Evolutionary conservation across 1,140 invertebrate genomes (phyloP).

Genomic region (Drosophila bifasciata): DNA sequence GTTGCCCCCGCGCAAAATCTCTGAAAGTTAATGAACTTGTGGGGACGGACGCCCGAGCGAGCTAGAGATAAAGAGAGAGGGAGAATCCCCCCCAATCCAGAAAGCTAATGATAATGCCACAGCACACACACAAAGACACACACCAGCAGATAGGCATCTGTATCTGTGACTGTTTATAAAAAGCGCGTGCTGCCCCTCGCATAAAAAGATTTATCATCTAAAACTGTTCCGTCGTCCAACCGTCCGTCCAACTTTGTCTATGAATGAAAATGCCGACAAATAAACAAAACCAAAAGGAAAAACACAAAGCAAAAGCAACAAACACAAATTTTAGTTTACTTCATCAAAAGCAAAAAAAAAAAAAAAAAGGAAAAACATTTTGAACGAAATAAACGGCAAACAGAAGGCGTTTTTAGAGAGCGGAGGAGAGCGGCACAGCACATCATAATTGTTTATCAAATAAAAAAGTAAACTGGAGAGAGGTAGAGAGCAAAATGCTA

Average conservation of each 20-base stretch:
- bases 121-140: conserved; percentile 22
- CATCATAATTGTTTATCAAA: conserved; percentile 63
- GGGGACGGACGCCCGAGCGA: conserved; percentile 18
- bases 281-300: conserved; percentile 43
- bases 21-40: conserved; percentile 79
- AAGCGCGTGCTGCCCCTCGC: conserved; percentile 55
- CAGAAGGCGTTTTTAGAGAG: conserved; percentile 63
- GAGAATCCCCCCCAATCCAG: conserved; percentile 31
- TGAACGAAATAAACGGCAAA: conserved; percentile 56
- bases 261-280: conserved; percentile 77
- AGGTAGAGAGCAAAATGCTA: conserved; percentile 19
- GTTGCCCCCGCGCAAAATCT: conserved; percentile 57
- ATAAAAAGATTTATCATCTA: conserved; percentile 65
- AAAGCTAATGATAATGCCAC: conserved; percentile 74
- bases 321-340: conserved; percentile 25
- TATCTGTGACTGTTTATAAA: conserved; percentile 24
- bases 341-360: conserved; percentile 34
- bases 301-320: conserved; percentile 29
- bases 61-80: conserved; percentile 16
- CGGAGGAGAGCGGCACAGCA: conserved; percentile 1
- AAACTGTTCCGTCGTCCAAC: conserved; percentile 18
- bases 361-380: conserved; percentile 45
- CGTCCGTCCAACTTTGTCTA: conserved; percentile 39
- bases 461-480: conserved; percentile 34
- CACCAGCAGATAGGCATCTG: not conserved